Base-by-base conservation (phyloP, 2,888 invertebrate species). In the Altica lythri region DNA sequence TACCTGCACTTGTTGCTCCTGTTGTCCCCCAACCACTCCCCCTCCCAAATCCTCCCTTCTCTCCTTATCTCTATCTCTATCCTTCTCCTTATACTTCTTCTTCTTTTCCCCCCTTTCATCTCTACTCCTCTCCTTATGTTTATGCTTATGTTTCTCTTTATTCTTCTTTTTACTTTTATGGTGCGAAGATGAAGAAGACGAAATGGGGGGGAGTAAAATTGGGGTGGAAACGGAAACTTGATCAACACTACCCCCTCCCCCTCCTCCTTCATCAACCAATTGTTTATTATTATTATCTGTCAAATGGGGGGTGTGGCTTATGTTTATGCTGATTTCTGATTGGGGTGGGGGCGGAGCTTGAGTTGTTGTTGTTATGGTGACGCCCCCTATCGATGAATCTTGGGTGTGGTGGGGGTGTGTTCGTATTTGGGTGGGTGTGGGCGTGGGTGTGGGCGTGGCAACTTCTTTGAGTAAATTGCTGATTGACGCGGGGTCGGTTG, bases 61-160 rank as follows among this genome's bases (percentile, higher is more conserved):
- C 62, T 87, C 85, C 71, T 88, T 89, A 68, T 88, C 88, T 19
- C 84, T 79, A 59, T 71, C 71, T 55, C 72, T 75, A 35, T 77
- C 75, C 30, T 69, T 63, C 55, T 74, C 84, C 72, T 88, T 89
- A 66, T 88, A 86, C 74, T 88, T 89, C 71, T 89, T 86, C 66
- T 87, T 87, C 69, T 88, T 89, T 68, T 88, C n/a, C n/a, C n/a
- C n/a, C n/a, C n/a, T n/a, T n/a, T n/a, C n/a, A n/a, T n/a, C n/a
- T n/a, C n/a, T n/a, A n/a, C n/a, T n/a, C 19, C 66, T 87, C 65
- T 86, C 86, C 14, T 85, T 79, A 64, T 89, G 87, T 78, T 89
- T 89, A 69, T 88, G 88, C 73, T 89, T 89, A 65, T 89, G 88
- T 69, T 89, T 89, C 70, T 88, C 87, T 65, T 85, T 84, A 72